Evolutionary conservation across 2,113 vertebrate species (phyloP).

Genomic region (Scomber japonicus): DNA sequence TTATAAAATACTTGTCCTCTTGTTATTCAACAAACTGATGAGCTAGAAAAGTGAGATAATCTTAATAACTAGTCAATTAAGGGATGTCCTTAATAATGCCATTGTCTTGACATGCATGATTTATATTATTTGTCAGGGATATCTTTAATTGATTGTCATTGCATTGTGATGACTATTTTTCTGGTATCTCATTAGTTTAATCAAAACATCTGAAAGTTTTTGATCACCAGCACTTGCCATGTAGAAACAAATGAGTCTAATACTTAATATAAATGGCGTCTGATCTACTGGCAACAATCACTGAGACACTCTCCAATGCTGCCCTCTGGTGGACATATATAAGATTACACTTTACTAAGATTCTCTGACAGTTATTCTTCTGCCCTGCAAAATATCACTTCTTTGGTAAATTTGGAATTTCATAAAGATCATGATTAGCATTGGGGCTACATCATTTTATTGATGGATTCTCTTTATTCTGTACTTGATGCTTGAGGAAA

Average conservation of each 20-base stretch:
- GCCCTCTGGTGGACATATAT: constrained; percentile 39
- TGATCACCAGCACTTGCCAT: background rate
- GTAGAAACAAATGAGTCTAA: background rate
- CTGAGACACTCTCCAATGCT: background rate
- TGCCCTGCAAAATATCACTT: background rate
- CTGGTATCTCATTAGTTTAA: background rate
- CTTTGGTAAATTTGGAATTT: background rate
- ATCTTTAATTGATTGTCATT: background rate
- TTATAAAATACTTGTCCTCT: background rate
- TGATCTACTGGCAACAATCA: background rate
- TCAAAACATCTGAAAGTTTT: background rate
- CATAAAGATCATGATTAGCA: background rate
- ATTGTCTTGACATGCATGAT: background rate
- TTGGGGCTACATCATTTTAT: background rate
- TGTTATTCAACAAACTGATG: background rate
- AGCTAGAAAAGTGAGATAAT: constrained; percentile 6
- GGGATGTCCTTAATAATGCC: background rate
- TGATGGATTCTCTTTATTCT: background rate
- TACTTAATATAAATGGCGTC: background rate
- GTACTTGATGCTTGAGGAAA: background rate
- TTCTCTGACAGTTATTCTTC: background rate
- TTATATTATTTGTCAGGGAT: background rate
- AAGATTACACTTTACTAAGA: background rate
- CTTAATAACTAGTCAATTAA: background rate
- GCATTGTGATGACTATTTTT: background rate